These are phyloP conservation scores for Protonemura montana DNA, from an alignment of 2,888 invertebrate species.

Conservation along the genomic window DNA sequence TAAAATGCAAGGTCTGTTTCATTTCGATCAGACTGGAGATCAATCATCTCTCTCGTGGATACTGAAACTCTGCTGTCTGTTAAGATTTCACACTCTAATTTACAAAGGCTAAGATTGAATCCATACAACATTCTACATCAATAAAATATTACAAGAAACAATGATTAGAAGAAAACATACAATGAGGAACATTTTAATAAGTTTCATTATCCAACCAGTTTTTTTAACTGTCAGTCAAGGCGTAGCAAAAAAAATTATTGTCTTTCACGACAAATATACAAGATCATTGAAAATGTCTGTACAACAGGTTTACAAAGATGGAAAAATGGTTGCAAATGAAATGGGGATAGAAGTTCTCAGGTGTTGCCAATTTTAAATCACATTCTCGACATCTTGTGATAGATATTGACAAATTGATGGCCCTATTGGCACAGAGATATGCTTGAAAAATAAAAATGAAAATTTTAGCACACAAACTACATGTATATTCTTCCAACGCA, in stretches of 20 bases:
- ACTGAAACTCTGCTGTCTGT: not conserved
- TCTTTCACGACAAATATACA: slow-evolving; percentile 40
- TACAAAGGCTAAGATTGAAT: slow-evolving; percentile 7
- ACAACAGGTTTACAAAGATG: not conserved
- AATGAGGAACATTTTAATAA: slow-evolving; percentile 33
- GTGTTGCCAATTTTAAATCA: not conserved
- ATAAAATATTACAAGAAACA: slow-evolving; percentile 7
- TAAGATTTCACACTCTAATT: not conserved
- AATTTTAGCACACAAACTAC: slow-evolving; percentile 43
- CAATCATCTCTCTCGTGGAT: not conserved
- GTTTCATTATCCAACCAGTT: slow-evolving; percentile 31
- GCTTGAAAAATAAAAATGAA: slow-evolving; percentile 44
- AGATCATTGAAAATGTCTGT: not conserved
- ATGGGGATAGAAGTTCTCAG: slow-evolving; percentile 9
- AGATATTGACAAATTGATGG: slow-evolving; percentile 32
- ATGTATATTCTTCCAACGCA: slow-evolving; percentile 37
- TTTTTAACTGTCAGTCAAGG: slow-evolving; percentile 41
- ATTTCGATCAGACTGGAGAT: not conserved
- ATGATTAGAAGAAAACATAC: slow-evolving; percentile 38
- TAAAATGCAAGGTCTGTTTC: not conserved
- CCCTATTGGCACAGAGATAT: slow-evolving; percentile 19
- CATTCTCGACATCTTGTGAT: not conserved
- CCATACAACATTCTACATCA: slow-evolving; percentile 7
- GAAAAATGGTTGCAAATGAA: slow-evolving; percentile 7
- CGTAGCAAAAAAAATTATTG: slow-evolving; percentile 42